Percentiles rank a stretch among this genome's conserved stretches.
Conservation (phyloP, 1,140 invertebrate species). For the Calosoma granatense region DNA sequence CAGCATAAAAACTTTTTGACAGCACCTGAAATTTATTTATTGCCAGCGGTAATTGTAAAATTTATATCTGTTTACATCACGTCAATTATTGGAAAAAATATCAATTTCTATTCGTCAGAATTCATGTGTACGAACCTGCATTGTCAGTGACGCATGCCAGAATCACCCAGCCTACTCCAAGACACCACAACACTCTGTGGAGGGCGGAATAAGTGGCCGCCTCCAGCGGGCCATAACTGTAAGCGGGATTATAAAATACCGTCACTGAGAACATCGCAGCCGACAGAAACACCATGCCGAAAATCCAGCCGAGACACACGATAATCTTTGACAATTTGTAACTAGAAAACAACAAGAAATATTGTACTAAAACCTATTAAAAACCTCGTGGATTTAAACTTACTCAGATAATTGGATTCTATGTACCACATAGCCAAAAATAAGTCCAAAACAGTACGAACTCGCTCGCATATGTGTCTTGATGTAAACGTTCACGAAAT, state of each 20-base stretch:
- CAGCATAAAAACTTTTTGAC: slow-evolving; percentile 51
- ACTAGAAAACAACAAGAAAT: too few species aligned
- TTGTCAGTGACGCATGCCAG: slow-evolving; percentile 60
- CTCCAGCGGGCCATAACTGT: slow-evolving; percentile 44
- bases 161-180: slow-evolving; percentile 57
- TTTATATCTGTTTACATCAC: not conserved
- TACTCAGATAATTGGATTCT: slow-evolving; percentile 47
- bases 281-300: slow-evolving; percentile 41
- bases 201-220: slow-evolving; percentile 53
- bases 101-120: slow-evolving; percentile 4
- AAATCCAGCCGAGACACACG: slow-evolving; percentile 40
- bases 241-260: slow-evolving; percentile 48
- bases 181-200: slow-evolving; percentile 53
- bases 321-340: slow-evolving; percentile 14
- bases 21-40: slow-evolving; percentile 34
- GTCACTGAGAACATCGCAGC: slow-evolving; percentile 48
- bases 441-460: slow-evolving; percentile 52
- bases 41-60: too few species aligned
- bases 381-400: slow-evolving; percentile 26
- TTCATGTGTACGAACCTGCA: slow-evolving; percentile 39
- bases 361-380: slow-evolving; percentile 14
- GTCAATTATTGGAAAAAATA: not conserved
- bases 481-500: slow-evolving; percentile 52
- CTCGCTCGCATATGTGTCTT: slow-evolving; percentile 61
- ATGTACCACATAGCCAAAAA: slow-evolving; percentile 52